phyloP scores from a whole-genome alignment of 1,140 invertebrate species.

The Sycophaga agraensis region DNA sequence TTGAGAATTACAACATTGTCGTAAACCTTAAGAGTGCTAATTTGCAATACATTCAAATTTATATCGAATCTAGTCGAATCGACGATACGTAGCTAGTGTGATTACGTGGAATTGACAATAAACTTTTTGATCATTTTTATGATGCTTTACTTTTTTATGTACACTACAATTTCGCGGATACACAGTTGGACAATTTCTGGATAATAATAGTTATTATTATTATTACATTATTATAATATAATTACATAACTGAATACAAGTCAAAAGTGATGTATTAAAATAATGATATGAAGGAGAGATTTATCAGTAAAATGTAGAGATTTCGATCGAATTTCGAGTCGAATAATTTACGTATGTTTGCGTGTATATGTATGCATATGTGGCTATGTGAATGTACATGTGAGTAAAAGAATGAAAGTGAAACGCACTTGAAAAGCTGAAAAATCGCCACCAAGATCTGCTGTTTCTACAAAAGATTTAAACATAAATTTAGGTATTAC shows the following conservation, averaged over 20 bases:
- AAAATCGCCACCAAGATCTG: slow-evolving; percentile 40
- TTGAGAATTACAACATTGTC: background rate
- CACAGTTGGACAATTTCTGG: slow-evolving; percentile 40
- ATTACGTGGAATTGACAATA: slow-evolving; percentile 25
- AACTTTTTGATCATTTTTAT: slow-evolving; percentile 42
- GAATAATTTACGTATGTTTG: slow-evolving; percentile 24
- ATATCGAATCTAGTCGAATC: background rate
- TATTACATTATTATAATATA: slow-evolving; percentile 35
- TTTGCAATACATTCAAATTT: too few relatives aligned
- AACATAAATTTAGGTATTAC: slow-evolving; percentile 47
- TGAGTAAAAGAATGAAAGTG: background rate
- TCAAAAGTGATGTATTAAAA: slow-evolving; percentile 36
- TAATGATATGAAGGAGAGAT: slow-evolving; percentile 31
- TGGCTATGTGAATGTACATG: slow-evolving; percentile 6
- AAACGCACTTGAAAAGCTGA: slow-evolving; percentile 24
- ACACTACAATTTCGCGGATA: slow-evolving; percentile 39
- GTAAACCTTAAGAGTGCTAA: too few relatives aligned
- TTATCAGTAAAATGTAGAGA: slow-evolving; percentile 29
- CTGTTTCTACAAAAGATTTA: slow-evolving; percentile 45
- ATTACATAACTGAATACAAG: slow-evolving; percentile 31
- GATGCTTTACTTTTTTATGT: slow-evolving; percentile 42
- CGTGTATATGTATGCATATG: slow-evolving; percentile 22
- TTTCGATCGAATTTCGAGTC: slow-evolving; percentile 36
- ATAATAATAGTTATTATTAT: slow-evolving; percentile 37
- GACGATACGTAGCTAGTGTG: background rate